phyloP scores from a whole-genome alignment of 1,140 invertebrate genomes.

The Bilobella aurantiaca region DNA sequence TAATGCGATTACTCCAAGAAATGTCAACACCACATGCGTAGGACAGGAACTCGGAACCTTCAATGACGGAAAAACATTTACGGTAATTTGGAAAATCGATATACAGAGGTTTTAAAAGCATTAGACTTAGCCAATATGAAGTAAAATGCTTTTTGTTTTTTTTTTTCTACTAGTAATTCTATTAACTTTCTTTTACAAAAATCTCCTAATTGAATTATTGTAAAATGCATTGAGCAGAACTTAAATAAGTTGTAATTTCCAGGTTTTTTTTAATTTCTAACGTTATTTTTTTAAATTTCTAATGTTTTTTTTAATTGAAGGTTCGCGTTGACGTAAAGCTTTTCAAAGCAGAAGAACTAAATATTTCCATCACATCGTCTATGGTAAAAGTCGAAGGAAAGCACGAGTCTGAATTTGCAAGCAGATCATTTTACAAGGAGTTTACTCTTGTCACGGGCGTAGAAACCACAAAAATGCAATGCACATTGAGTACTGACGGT shows the following conservation, averaged over 20 bases:
- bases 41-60: not conserved
- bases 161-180: too few species aligned
- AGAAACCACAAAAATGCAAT: not conserved
- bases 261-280: too few species aligned
- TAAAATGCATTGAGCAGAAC: too few species aligned
- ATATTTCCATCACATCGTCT: not conserved
- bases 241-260: too few species aligned
- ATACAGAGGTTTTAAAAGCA: too few species aligned
- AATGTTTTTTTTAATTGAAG: not conserved
- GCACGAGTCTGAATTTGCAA: conserved; percentile 13
- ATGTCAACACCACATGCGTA: too few species aligned
- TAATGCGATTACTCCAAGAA: not conserved
- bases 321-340: conserved; percentile 7
- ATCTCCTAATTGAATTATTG: too few species aligned
- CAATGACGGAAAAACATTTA: not conserved
- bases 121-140: too few species aligned
- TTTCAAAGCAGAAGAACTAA: conserved; percentile 13
- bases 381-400: conserved; percentile 8
- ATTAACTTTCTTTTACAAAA: too few species aligned
- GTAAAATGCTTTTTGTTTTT: not conserved
- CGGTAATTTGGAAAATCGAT: too few species aligned
- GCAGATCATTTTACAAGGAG: conserved; percentile 2
- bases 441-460: not conserved
- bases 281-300: not conserved
- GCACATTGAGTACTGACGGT: not conserved